phyloP scores from a whole-genome alignment of 2,113 vertebrate species.

The Marmota monax region DNA sequence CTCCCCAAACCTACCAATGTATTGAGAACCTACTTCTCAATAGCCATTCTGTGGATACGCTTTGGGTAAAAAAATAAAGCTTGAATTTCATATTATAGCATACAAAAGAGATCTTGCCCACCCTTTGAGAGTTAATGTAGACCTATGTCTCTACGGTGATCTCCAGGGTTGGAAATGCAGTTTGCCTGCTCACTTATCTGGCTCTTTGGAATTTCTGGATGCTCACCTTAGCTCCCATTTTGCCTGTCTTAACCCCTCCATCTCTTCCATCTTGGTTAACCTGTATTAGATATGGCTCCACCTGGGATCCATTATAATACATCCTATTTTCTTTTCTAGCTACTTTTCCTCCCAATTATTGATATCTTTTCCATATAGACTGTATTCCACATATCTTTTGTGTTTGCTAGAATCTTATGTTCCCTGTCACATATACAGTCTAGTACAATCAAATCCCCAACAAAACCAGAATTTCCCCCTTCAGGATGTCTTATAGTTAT shows the following conservation, averaged over 20 bases:
- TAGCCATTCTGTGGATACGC: neutral
- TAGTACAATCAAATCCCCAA: too few relatives aligned
- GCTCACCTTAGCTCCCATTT: neutral
- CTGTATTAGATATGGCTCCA: neutral
- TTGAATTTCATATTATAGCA: neutral
- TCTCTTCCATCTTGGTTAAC: neutral
- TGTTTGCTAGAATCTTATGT: too few relatives aligned
- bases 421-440: too few relatives aligned
- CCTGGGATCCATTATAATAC: neutral
- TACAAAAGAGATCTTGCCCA: neutral
- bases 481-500: too few relatives aligned
- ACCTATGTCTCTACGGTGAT: neutral
- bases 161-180: neutral
- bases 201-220: neutral
- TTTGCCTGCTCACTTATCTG: neutral
- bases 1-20: neutral
- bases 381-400: neutral
- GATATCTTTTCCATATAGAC: neutral
- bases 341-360: neutral
- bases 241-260: neutral
- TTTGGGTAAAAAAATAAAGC: neutral
- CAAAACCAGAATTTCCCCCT: too few relatives aligned
- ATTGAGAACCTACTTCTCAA: too few relatives aligned
- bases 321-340: neutral
- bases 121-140: neutral